Conservation (phyloP, 2,113 vertebrate species). For the Litocranius walleri region DNA sequence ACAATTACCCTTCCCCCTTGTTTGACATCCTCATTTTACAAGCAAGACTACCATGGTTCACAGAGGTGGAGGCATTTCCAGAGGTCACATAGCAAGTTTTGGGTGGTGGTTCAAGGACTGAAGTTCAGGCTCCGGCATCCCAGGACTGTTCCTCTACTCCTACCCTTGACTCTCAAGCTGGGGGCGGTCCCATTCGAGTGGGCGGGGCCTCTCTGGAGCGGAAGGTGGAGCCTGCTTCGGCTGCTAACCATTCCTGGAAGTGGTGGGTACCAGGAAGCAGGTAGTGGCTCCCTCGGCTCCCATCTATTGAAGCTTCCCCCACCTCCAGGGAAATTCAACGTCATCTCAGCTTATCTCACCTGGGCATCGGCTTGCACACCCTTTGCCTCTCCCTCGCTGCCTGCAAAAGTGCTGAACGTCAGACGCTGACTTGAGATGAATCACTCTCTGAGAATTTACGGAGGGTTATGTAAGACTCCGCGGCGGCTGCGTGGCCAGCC, state of each 20-base stretch:
- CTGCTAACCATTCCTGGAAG: background rate
- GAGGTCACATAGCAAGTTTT: background rate
- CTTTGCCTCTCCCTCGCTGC: background rate
- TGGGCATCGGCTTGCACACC: rapidly evolving
- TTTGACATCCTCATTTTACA: background rate
- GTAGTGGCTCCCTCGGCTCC: background rate
- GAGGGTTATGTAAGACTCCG: background rate
- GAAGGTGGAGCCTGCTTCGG: background rate
- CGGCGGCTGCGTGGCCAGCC: rapidly evolving
- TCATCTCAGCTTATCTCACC: background rate
- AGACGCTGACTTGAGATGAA: background rate
- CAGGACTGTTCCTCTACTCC: background rate
- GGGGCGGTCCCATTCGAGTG: background rate
- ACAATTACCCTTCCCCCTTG: background rate
- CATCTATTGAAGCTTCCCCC: background rate
- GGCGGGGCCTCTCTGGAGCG: background rate
- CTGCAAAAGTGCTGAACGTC: background rate
- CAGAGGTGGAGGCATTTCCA: background rate
- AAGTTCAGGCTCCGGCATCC: background rate
- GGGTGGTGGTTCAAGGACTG: background rate
- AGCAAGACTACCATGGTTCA: background rate
- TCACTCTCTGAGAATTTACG: rapidly evolving
- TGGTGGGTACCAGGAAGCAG: background rate
- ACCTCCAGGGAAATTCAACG: background rate
- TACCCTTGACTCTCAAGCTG: background rate